phyloP scores from a whole-genome alignment of 2,797 vertebrate genomes.

The Pelochelys cantorii region DNA sequence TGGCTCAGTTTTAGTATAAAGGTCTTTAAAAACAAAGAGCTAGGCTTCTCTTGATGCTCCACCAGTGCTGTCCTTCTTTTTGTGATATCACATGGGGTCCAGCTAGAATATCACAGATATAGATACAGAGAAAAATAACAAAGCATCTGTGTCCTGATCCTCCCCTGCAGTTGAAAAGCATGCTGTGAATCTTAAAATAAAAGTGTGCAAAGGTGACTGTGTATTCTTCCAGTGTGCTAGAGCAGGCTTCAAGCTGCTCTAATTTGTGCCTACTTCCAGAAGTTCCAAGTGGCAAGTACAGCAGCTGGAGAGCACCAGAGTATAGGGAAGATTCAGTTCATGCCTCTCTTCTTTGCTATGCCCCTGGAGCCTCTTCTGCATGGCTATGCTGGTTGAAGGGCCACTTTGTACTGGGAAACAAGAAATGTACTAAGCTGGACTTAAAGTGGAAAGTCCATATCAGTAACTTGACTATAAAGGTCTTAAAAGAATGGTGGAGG shows the following conservation, averaged over 20 bases:
- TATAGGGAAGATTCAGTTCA: accelerated
- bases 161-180: conserved; percentile 16
- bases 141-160: conserved; percentile 1
- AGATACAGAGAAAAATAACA: conserved; percentile 56
- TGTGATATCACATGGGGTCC: conserved; percentile 16
- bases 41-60: not conserved
- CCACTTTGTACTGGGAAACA: not conserved
- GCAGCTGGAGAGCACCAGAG: not conserved
- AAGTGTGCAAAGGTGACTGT: not conserved
- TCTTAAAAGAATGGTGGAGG: not conserved
- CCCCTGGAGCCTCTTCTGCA: accelerated
- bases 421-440: not conserved
- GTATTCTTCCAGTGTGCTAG: conserved; percentile 37
- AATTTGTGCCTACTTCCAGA: conserved; percentile 32
- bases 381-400: accelerated
- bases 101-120: conserved; percentile 8
- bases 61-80: conserved; percentile 39
- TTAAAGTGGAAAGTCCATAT: not conserved
- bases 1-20: not conserved
- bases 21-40: not conserved
- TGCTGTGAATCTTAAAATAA: not conserved
- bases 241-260: not conserved
- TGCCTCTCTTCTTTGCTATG: not conserved
- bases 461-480: not conserved
- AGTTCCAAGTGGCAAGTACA: not conserved